Evolutionary conservation across 2,888 invertebrate species (phyloP), one percentile per base, ranked within the genome.

Genomic region (Limenitis camilla): DNA sequence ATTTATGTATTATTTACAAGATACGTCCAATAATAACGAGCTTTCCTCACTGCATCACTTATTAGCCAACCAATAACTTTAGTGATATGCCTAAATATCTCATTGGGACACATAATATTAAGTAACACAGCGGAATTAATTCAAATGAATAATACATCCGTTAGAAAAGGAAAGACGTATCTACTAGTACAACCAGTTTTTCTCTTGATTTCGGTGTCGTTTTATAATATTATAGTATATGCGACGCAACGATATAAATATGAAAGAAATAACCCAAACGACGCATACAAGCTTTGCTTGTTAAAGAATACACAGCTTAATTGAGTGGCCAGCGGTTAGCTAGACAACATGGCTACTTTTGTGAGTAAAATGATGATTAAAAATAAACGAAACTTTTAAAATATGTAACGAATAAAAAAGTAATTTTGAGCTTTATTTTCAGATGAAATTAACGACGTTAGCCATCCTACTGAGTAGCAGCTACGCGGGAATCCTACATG

Each of bases 271-370:
- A 66, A 65, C 63, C 63, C 65, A 71, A 69, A 64, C 68, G 60
- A 66, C 77, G 81, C 83, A 85, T 78, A 81, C 85, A 77, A 79
- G 77, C 76, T 60, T 62, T 64, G 75, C 75, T 80, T 77, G 81
- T 82, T 68, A 75, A 69, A 67, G 78, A 71, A 72, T 62, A 76
- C 69, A 83, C 82, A 76, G 69, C 71, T 71, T 60, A 66, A 57
- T 65, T 59, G 62, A 65, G 84, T 80, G 69, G 84, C 84, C 83
- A 81, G 87, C 87, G 85, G 74, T 83, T 87, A 87, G 87, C 86
- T 85, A 83, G 74, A 72, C 71, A 69, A 68, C 59, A 87, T 87
- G 87, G 86, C 86, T 82, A 71, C 83, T 66, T 76, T 78, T 76
- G 87, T 87, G 70, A 86, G 86, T 85, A 74, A 5, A 36, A 45